A percentile compares a stretch with the other conserved stretches of the same genome.
These are phyloP conservation scores for Anomalospiza imberbis DNA, from an alignment of 2,797 vertebrate genomes.

Conservation along the genomic window DNA sequence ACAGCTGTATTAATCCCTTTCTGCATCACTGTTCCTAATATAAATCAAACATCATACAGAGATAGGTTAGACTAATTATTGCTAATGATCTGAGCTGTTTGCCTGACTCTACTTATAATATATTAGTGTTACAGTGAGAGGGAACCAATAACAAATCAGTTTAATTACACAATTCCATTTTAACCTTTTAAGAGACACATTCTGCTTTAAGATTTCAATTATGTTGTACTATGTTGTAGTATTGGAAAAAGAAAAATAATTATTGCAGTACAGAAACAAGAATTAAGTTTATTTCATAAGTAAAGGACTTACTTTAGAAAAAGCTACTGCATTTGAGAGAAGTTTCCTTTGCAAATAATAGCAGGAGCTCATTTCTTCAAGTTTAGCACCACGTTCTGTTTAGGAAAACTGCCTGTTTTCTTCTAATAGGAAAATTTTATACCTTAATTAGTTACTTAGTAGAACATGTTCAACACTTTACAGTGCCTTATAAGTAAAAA, in stretches of 20 bases:
- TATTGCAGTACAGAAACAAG: not conserved
- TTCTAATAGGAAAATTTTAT: not conserved
- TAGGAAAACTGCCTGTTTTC: not conserved
- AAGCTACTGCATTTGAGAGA: not conserved
- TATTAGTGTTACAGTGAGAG: not conserved
- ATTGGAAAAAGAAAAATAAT: not conserved
- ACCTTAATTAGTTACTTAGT: not conserved
- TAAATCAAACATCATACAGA: slow-evolving; percentile 12
- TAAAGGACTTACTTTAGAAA: not conserved
- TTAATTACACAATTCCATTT: not conserved
- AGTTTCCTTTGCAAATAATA: not conserved
- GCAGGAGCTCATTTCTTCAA: not conserved
- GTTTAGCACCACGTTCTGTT: not conserved
- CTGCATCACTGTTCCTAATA: slow-evolving; percentile 28
- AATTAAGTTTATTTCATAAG: not conserved
- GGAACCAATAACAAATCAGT: not conserved
- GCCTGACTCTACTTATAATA: not conserved
- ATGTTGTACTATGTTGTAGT: not conserved
- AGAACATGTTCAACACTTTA: not conserved
- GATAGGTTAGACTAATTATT: slow-evolving; percentile 22
- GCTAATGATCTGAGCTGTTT: not conserved
- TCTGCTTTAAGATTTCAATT: not conserved
- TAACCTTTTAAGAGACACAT: not conserved
- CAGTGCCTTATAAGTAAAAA: not conserved
- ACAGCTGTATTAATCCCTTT: slow-evolving; percentile 45